phyloP scores from a whole-genome alignment of 2,888 invertebrate species.

The Laothoe populi region DNA sequence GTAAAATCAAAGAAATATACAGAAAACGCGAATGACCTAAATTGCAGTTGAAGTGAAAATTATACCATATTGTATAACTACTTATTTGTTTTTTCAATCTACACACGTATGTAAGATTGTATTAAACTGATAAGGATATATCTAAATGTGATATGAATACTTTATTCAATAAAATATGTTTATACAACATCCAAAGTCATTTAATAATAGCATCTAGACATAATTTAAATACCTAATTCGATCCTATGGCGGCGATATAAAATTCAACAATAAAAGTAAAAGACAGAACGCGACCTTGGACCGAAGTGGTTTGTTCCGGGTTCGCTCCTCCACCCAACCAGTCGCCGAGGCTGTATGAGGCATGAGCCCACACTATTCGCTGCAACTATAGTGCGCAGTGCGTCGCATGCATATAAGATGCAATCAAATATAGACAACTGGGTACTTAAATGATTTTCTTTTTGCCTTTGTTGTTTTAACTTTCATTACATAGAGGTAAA shows the following conservation, averaged over 20 bases:
- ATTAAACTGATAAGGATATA: not conserved
- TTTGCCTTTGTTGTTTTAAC: constrained; percentile 12
- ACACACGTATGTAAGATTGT: not conserved
- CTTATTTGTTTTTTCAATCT: not conserved
- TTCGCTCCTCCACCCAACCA: constrained; percentile 67
- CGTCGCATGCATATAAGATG: constrained; percentile 16
- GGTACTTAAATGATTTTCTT: constrained; percentile 14
- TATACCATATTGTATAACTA: not conserved
- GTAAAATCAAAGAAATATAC: too few relatives aligned
- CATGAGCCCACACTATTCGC: constrained; percentile 40
- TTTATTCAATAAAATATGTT: constrained; percentile 37
- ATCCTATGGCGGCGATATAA: constrained; percentile 42
- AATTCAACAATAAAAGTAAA: constrained; percentile 64
- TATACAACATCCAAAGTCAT: constrained; percentile 31
- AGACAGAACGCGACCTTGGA: constrained; percentile 70
- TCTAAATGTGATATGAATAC: constrained; percentile 38
- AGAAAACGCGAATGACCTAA: too few relatives aligned
- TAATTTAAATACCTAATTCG: constrained; percentile 41
- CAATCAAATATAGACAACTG: constrained; percentile 22
- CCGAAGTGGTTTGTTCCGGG: constrained; percentile 73
- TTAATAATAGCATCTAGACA: constrained; percentile 37
- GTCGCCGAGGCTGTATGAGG: constrained; percentile 59
- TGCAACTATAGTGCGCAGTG: constrained; percentile 43
- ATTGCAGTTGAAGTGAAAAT: not conserved
- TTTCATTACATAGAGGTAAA: not conserved